Evolutionary conservation across 1,140 invertebrate genomes (phyloP), one percentile per base, ranked within the genome.

Genomic region (Alviniconcha marisindica): DNA sequence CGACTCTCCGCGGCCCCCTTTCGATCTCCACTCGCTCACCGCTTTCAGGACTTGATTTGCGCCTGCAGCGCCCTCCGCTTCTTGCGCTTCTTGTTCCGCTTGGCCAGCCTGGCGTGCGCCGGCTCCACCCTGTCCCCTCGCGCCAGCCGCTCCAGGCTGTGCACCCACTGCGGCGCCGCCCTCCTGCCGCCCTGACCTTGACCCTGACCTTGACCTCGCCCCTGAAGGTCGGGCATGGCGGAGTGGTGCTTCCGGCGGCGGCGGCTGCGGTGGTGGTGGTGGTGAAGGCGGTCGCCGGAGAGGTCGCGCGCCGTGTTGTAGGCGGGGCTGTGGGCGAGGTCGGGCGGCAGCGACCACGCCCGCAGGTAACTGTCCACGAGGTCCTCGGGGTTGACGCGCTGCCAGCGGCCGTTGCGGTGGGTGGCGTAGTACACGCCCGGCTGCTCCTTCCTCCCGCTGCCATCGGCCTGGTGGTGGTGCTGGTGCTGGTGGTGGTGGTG

Each of bases 301-400:
- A 18, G 40, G 73, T 48, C 18, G 7, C 44, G 44, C 15, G 60
- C 21, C 40, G 18, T 80, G 78, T n/a, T n/a, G n/a, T n/a, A n/a
- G n/a, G n/a, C n/a, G n/a, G n/a, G n/a, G n/a, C n/a, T n/a, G n/a
- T 28, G 14, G 1, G 18, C 40, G 2, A 28, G 33, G 31, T 80
- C 78, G 2, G 56, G 56, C 0, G 78, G 78, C 38, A 69, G 60
- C 2, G 56, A 80, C 56, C 36, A 80, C 1, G 36, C 60, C 28
- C 38, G 33, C 24, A 80, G n/a, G 36, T 80, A 80, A 42, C 60
- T 15, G 33, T 80, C 60, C 2, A 40, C 78, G 14, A 80, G 24
- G 31, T 80, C 78, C 33, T 80, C 77, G 2, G 78, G 78, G 28
- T 80, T 63, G 56, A 80, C 15, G 1, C 56, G 54, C 40, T 69